phyloP scores from a whole-genome alignment of 2,888 invertebrate species.

The Oscheius sp. region DNA sequence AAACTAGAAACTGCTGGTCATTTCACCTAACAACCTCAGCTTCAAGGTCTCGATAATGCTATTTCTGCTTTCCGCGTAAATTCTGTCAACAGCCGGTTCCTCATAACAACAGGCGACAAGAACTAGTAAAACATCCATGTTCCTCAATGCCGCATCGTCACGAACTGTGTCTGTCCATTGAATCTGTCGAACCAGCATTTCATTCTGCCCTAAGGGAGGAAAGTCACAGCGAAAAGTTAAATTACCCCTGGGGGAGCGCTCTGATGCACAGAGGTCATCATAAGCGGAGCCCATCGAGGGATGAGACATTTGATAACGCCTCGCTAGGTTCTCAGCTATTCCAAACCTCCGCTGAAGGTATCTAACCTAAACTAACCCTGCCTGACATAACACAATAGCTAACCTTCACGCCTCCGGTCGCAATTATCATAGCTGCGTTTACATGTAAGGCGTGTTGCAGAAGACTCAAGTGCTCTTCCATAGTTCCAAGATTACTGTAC shows the following conservation, averaged over 20 bases:
- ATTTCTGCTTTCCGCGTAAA: constrained; percentile 31
- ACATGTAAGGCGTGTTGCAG: constrained; percentile 18
- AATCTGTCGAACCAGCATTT: constrained; percentile 33
- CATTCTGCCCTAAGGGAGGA: constrained; percentile 24
- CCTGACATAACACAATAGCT: background rate
- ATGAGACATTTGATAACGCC: constrained; percentile 35
- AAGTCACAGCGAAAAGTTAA: background rate
- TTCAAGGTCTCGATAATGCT: constrained; percentile 38
- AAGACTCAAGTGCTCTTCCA: constrained; percentile 19
- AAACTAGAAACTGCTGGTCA: background rate
- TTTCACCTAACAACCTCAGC: constrained; percentile 16
- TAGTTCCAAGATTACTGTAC: constrained; percentile 8
- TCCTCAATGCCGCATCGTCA: constrained; percentile 16
- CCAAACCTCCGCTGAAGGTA: constrained; percentile 30
- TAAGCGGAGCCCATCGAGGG: constrained; percentile 33
- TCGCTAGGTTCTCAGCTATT: constrained; percentile 20
- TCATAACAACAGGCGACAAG: constrained; percentile 39
- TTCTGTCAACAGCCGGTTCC: constrained; percentile 16
- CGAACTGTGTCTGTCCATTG: constrained; percentile 21
- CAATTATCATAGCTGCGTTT: constrained; percentile 30
- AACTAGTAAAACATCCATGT: constrained; percentile 35
- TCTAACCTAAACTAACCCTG: constrained; percentile 19
- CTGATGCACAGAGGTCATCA: constrained; percentile 32
- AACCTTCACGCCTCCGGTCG: constrained; percentile 37
- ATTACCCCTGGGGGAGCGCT: constrained; percentile 29